Percentiles rank a stretch among this genome's conserved stretches.
phyloP scores from a whole-genome alignment of 2,888 invertebrate species.

The Tenthredo mesomela region DNA sequence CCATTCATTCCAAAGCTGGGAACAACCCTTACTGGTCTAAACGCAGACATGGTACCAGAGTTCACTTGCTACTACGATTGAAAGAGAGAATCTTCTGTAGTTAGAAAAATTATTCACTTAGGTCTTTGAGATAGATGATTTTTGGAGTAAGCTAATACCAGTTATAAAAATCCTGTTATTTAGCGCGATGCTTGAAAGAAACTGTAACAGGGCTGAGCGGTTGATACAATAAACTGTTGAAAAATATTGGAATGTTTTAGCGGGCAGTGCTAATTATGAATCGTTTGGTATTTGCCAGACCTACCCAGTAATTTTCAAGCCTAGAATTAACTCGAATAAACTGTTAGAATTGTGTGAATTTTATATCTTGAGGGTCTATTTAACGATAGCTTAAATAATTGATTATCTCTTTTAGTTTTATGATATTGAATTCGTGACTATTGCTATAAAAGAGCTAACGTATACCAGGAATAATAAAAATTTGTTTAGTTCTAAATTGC shows the following conservation, averaged over 20 bases:
- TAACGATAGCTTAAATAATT: not conserved
- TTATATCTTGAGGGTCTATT: not conserved
- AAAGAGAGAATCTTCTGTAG: not conserved
- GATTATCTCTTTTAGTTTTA: not conserved
- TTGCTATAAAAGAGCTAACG: not conserved
- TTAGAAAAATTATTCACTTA: not conserved
- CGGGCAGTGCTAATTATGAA: not conserved
- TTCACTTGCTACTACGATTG: not conserved
- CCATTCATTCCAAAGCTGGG: slow-evolving; percentile 42
- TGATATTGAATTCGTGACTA: not conserved
- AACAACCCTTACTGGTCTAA: slow-evolving; percentile 38
- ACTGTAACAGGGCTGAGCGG: not conserved
- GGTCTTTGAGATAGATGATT: not conserved
- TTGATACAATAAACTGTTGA: not conserved
- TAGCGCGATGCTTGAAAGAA: not conserved
- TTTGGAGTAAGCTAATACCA: not conserved
- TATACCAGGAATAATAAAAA: not conserved
- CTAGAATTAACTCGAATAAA: slow-evolving; percentile 15
- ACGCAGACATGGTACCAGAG: slow-evolving; percentile 45
- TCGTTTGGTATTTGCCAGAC: slow-evolving; percentile 18
- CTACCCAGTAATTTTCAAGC: slow-evolving; percentile 36
- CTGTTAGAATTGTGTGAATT: slow-evolving; percentile 1
- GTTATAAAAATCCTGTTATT: not conserved
- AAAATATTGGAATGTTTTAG: slow-evolving; percentile 15
- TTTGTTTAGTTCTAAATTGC: not conserved